These are phyloP conservation scores for Pseudomyrmex concolor DNA, from an alignment of 1,140 invertebrate genomes.

Conservation along the genomic window DNA sequence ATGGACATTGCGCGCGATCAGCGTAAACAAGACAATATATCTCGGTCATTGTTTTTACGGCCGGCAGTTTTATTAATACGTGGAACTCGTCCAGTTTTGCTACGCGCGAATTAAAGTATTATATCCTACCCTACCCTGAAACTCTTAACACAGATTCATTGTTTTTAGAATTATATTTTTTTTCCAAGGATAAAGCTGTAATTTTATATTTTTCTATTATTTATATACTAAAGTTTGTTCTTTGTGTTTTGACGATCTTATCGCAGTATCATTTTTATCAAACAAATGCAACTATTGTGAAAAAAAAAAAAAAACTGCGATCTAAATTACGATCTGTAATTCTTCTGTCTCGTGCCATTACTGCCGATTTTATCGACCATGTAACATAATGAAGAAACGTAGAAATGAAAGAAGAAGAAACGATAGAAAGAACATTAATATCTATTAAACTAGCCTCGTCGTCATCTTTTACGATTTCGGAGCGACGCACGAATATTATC, in stretches of 20 bases:
- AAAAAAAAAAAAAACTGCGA: slow-evolving; percentile 17
- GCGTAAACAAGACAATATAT: slow-evolving; percentile 41
- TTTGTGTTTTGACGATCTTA: too few species aligned
- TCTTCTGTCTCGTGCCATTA: slow-evolving; percentile 16
- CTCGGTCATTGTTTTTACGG: slow-evolving; percentile 3
- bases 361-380: slow-evolving; percentile 12
- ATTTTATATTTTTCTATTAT: too few species aligned
- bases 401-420: slow-evolving; percentile 23
- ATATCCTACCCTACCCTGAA: too few species aligned
- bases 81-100: neutral
- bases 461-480: too few species aligned
- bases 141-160: too few species aligned
- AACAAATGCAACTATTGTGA: neutral
- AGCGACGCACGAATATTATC: too few species aligned
- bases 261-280: too few species aligned
- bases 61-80: neutral
- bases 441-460: too few species aligned
- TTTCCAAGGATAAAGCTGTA: too few species aligned
- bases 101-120: slow-evolving; percentile 6
- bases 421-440: neutral
- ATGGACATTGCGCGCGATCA: slow-evolving; percentile 16
- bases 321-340: slow-evolving; percentile 4
- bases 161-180: too few species aligned
- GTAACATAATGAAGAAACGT: slow-evolving; percentile 42
- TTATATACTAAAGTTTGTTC: too few species aligned